Evolutionary conservation across 2,113 vertebrate genomes (phyloP).

Genomic region (Ptilorrhoa leucosticta): DNA sequence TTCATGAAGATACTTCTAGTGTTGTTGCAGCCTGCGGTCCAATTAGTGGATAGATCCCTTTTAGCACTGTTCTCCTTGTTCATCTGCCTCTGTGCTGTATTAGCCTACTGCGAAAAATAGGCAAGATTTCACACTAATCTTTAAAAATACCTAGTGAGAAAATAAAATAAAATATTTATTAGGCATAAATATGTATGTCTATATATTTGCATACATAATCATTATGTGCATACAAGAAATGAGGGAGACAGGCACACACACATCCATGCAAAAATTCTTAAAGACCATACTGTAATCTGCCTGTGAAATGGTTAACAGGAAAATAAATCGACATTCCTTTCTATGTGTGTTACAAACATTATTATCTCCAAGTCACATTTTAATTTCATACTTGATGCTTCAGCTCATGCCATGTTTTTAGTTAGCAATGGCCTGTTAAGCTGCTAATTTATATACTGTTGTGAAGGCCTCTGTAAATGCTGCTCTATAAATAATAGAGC

Average conservation of each 20-base stretch:
- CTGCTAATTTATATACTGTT: slow-evolving; percentile 83
- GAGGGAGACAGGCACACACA: background rate
- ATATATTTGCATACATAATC: background rate
- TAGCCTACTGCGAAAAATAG: background rate
- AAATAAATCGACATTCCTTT: slow-evolving; percentile 43
- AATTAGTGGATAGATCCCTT: slow-evolving; percentile 54
- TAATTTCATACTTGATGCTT: slow-evolving; percentile 74
- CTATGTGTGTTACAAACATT: slow-evolving; percentile 33
- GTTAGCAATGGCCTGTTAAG: slow-evolving; percentile 78
- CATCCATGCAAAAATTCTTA: background rate
- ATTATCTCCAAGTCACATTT: slow-evolving; percentile 54
- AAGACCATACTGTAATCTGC: background rate
- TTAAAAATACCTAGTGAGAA: background rate
- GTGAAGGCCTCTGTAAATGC: slow-evolving; percentile 77
- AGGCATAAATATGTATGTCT: background rate
- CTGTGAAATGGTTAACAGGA: slow-evolving; percentile 36
- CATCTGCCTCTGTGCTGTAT: background rate
- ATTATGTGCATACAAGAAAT: background rate
- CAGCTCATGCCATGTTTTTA: slow-evolving; percentile 65
- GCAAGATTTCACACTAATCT: background rate
- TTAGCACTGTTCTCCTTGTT: background rate
- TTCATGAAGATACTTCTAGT: slow-evolving; percentile 3
- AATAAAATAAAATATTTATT: background rate
- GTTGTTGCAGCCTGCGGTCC: slow-evolving; percentile 12
- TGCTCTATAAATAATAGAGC: slow-evolving; percentile 84